phyloP scores from a whole-genome alignment of 2,888 invertebrate species.

The Cistogaster globosa region DNA sequence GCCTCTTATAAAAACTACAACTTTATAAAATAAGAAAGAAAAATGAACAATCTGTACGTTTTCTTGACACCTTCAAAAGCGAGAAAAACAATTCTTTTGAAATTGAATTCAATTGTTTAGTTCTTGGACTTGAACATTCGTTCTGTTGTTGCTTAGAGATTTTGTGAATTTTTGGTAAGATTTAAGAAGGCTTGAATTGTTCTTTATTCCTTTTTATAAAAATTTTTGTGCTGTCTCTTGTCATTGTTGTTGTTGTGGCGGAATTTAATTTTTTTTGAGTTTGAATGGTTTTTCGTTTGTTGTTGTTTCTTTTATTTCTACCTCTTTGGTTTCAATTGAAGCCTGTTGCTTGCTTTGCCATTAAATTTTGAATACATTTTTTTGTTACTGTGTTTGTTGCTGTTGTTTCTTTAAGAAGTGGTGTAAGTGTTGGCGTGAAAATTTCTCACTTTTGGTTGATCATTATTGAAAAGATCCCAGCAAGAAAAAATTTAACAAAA shows the following conservation, averaged over 20 bases:
- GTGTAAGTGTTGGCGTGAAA: slow-evolving; percentile 69
- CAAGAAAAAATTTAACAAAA: too few species aligned
- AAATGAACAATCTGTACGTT: slow-evolving; percentile 60
- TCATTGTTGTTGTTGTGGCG: slow-evolving; percentile 14
- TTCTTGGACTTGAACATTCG: slow-evolving; percentile 35
- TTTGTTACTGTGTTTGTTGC: slow-evolving; percentile 5
- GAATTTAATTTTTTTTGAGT: slow-evolving; percentile 46
- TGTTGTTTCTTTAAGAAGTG: slow-evolving; percentile 44
- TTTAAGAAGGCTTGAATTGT: slow-evolving; percentile 53
- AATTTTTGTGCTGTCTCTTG: slow-evolving; percentile 6
- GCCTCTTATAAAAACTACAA: slow-evolving; percentile 54
- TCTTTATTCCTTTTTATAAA: slow-evolving; percentile 27
- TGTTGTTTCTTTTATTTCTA: slow-evolving; percentile 27
- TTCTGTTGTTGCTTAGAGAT: slow-evolving; percentile 1
- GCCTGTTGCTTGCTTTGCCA: slow-evolving; percentile 50
- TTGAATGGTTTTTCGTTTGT: slow-evolving; percentile 38
- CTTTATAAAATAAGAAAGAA: slow-evolving; percentile 33
- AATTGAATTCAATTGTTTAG: slow-evolving; percentile 67
- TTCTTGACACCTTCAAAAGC: slow-evolving; percentile 68
- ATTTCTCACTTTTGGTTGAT: slow-evolving; percentile 68
- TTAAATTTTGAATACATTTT: slow-evolving; percentile 23
- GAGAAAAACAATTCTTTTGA: slow-evolving; percentile 63
- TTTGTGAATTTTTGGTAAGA: slow-evolving; percentile 50
- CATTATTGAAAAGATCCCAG: slow-evolving; percentile 52
- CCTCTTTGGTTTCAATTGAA: slow-evolving; percentile 38